Percentiles rank a stretch among this genome's conserved stretches.
These are phyloP conservation scores for Lamproptera curius DNA, from an alignment of 2,888 invertebrate genomes.

Conservation along the genomic window DNA sequence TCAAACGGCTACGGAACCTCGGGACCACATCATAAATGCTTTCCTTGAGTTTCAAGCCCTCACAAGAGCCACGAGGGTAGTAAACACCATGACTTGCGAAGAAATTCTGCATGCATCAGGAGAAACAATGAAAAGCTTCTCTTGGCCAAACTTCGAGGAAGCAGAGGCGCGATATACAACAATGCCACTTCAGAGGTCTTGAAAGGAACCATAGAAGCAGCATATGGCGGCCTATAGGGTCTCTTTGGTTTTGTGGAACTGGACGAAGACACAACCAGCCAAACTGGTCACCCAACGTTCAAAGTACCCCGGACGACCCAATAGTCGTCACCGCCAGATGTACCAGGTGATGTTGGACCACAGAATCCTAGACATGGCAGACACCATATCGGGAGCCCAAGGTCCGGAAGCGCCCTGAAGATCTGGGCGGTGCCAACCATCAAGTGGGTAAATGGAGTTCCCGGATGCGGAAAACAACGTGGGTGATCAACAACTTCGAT, in stretches of 20 bases:
- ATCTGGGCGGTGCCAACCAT: neutral
- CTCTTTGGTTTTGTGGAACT: slow-evolving; percentile 1
- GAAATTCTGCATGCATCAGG: too few relatives aligned
- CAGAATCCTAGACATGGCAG: neutral
- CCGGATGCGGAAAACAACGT: neutral
- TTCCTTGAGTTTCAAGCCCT: too few relatives aligned
- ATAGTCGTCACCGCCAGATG: slow-evolving; percentile 7
- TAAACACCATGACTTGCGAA: too few relatives aligned
- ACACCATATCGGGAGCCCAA: neutral
- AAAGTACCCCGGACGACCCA: slow-evolving; percentile 3
- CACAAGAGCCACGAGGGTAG: too few relatives aligned
- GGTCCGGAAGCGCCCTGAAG: neutral
- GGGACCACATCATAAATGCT: too few relatives aligned
- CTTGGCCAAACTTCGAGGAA: neutral
- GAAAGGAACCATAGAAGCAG: neutral
- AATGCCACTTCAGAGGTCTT: slow-evolving; percentile 2
- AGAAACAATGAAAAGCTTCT: neutral
- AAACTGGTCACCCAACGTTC: slow-evolving; percentile 3
- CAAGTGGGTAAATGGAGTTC: neutral
- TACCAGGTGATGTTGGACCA: slow-evolving; percentile 6
- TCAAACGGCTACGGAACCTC: too few relatives aligned
- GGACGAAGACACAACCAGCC: neutral
- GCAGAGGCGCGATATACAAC: slow-evolving; percentile 8
- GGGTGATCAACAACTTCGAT: neutral
- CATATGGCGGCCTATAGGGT: neutral